A percentile compares a stretch with the other conserved stretches of the same genome.
phyloP scores from a whole-genome alignment of 2,888 invertebrate genomes.

The Biston betularia region DNA sequence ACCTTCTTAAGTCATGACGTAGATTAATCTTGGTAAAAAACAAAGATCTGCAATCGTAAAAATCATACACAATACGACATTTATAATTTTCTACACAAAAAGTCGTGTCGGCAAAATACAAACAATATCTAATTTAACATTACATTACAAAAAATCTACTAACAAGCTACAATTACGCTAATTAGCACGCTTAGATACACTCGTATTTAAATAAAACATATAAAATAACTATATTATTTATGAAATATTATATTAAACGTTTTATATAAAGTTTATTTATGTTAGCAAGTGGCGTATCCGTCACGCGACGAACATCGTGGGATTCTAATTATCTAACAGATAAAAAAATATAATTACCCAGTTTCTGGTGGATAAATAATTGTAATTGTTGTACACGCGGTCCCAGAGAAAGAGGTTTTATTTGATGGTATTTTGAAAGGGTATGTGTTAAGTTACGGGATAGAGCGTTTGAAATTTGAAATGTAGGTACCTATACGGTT shows the following conservation, averaged over 20 bases:
- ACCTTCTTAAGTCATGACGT: too few relatives aligned
- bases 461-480: neutral
- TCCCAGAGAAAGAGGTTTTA: constrained; percentile 43
- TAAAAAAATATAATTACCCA: constrained; percentile 12
- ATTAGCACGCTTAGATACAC: constrained; percentile 24
- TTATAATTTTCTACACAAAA: neutral
- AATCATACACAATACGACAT: constrained; percentile 1
- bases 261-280: constrained; percentile 19
- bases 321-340: constrained; percentile 41
- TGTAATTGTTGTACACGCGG: constrained; percentile 11
- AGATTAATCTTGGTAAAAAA: too few relatives aligned
- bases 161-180: constrained; percentile 23
- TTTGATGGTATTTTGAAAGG: constrained; percentile 39
- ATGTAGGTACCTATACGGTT: too few relatives aligned
- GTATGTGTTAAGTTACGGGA: neutral
- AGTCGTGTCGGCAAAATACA: constrained; percentile 27
- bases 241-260: constrained; percentile 25
- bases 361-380: constrained; percentile 18
- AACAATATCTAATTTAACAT: constrained; percentile 20
- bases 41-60: neutral
- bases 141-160: constrained; percentile 16
- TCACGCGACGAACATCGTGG: constrained; percentile 58
- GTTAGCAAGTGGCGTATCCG: constrained; percentile 47
- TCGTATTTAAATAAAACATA: neutral
- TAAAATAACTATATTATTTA: constrained; percentile 18